Evolutionary conservation across 2,888 invertebrate species (phyloP), one percentile per base, ranked within the genome.

Genomic region (Caenorhabditis zanzibari): DNA sequence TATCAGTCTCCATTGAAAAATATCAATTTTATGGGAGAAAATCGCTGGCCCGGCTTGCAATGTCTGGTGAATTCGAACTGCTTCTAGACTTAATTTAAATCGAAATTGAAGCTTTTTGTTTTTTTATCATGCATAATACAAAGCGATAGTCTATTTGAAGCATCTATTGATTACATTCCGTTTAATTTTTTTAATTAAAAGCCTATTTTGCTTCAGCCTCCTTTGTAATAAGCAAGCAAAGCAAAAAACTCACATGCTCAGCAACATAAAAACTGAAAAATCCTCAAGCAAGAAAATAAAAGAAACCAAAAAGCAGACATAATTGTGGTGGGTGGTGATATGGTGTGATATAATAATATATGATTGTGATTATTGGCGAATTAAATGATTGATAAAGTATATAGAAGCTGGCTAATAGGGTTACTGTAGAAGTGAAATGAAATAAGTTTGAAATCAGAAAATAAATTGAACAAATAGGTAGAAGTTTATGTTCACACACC

Each of bases 311-410:
- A 68, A 68, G 26, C 35, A 68, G 38, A 61, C 61, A n/a, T 9
- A 35, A 28, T 63, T 19, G 61, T 61, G 47, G 44, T 63, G 63
- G 61, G 44, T 63, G 63, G 63, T 63, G 63, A 63, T 63, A 63
- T 63, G 63, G 63, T 63, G 63, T 63, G 63, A 63, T 44, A 26
- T 16, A 16, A 16, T n/a, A 47, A 28, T 47, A 19, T 44, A 24
- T n/a, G 63, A 61, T 61, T 41, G 22, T 41, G 22, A 35, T 19
- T 12, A 41, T 14, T 54, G 10, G 26, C 22, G 16, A 47, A 35
- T 12, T 1, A 69, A 56, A 56, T 56, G 54, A 69, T 24, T 22
- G 19, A 19, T 10, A 19, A 26, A 54, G 24, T 10, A 54, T 24
- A 26, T n/a, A 41, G 22, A 69, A 69, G 54, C 56, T 22, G n/a